A percentile compares a stretch with the other conserved stretches of the same genome.
Conservation (phyloP, 2,113 vertebrate genomes). For the Myotis davidii region DNA sequence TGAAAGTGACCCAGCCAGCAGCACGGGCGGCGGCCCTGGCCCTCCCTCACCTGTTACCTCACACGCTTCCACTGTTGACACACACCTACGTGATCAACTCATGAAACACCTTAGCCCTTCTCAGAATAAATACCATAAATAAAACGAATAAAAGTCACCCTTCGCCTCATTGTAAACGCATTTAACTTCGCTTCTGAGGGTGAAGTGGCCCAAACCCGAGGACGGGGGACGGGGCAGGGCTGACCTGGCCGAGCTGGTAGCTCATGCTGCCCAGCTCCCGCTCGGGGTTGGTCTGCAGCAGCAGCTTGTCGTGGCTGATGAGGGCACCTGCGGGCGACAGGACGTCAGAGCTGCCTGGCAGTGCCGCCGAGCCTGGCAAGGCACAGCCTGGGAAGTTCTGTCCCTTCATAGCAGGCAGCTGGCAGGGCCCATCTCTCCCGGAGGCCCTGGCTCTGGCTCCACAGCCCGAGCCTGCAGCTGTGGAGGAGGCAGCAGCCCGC, state of each 20-base stretch:
- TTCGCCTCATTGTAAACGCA: neutral
- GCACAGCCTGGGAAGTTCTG: neutral
- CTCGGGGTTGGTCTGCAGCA: slow-evolving; percentile 97
- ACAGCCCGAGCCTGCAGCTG: neutral
- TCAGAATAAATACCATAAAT: neutral
- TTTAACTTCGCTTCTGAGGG: neutral
- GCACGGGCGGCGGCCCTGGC: neutral
- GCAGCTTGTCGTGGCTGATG: slow-evolving; percentile 95
- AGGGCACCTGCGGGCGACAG: slow-evolving; percentile 87
- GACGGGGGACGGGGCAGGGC: neutral
- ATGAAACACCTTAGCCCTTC: neutral
- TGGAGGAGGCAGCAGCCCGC: rapidly evolving
- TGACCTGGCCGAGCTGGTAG: slow-evolving; percentile 97
- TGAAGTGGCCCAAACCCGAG: rapidly evolving
- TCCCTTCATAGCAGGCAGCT: neutral
- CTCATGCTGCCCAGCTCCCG: slow-evolving; percentile 96
- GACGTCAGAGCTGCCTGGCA: rapidly evolving
- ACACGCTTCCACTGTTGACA: neutral
- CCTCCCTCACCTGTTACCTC: neutral
- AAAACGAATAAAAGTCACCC: neutral
- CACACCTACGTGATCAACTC: rapidly evolving
- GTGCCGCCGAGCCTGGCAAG: rapidly evolving
- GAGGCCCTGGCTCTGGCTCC: neutral
- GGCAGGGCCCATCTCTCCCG: neutral
- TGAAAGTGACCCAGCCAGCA: neutral